Evolutionary conservation across 2,797 vertebrate genomes (phyloP).

Genomic region (Enteromius fasciolatus): DNA sequence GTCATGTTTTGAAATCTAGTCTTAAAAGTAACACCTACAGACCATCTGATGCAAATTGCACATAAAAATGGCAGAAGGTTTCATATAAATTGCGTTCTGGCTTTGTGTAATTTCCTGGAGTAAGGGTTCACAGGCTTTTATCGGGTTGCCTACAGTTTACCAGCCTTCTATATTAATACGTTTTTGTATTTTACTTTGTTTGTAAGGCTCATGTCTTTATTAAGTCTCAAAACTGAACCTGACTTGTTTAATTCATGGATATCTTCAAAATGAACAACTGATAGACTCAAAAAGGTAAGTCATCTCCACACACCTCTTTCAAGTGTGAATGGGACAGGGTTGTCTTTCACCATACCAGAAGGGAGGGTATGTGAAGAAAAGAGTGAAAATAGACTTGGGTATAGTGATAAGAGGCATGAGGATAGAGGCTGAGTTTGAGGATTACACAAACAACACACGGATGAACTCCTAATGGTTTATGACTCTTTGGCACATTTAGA

Average conservation of each 20-base stretch:
- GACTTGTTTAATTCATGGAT: not conserved
- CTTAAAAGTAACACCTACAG: not conserved
- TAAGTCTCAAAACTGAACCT: not conserved
- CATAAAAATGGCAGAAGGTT: not conserved
- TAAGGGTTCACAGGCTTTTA: not conserved
- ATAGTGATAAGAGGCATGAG: conserved; percentile 19
- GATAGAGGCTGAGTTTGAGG: conserved; percentile 29
- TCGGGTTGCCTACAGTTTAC: not conserved
- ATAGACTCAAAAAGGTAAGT: not conserved
- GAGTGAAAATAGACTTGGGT: conserved; percentile 24
- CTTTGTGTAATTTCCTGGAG: not conserved
- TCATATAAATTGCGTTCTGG: not conserved
- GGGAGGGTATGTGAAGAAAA: not conserved
- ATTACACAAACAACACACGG: conserved; percentile 48
- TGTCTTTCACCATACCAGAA: not conserved
- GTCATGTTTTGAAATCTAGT: not conserved
- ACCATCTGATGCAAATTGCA: conserved; percentile 5
- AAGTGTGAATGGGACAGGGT: not conserved
- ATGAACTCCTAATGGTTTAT: conserved; percentile 47
- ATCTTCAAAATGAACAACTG: not conserved
- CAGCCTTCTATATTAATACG: not conserved
- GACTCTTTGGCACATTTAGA: conserved; percentile 41
- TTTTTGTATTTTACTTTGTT: not conserved
- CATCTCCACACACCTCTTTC: not conserved
- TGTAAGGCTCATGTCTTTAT: not conserved